Percentiles rank a stretch among this genome's conserved stretches.
Evolutionary conservation across 1,140 invertebrate species (phyloP).

Genomic region (Lordiphosa mommai): DNA sequence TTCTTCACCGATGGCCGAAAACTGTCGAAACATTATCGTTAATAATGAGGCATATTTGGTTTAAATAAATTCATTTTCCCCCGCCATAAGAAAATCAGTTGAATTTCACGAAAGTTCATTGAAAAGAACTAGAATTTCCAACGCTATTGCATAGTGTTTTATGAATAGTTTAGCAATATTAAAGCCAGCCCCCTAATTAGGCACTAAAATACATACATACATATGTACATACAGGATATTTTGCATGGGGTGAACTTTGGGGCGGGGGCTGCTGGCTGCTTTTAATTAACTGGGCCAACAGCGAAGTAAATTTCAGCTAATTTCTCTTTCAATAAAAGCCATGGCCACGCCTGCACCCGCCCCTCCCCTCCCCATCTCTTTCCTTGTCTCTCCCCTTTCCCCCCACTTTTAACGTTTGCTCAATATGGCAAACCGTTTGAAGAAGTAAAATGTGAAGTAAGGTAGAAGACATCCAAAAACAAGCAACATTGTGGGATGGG

Average conservation of each 20-base stretch:
- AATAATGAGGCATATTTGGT: no score
- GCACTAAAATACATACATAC: background rate
- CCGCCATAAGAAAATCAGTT: no score
- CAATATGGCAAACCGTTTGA: slow-evolving; percentile 29
- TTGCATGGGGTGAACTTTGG: no score
- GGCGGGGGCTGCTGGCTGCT: slow-evolving; percentile 7
- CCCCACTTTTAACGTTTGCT: background rate
- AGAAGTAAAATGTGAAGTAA: slow-evolving; percentile 7
- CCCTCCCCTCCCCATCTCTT: background rate
- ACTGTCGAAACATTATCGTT: no score
- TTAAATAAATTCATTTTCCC: no score
- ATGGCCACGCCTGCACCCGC: slow-evolving; percentile 7
- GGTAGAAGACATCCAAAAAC: slow-evolving; percentile 7
- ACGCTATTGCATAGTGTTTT: no score
- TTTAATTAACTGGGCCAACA: slow-evolving; percentile 73
- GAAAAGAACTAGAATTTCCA: no score
- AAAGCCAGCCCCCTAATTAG: no score
- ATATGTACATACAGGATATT: background rate
- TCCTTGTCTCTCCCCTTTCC: slow-evolving; percentile 5
- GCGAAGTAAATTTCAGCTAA: slow-evolving; percentile 66
- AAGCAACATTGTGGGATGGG: background rate
- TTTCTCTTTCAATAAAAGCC: slow-evolving; percentile 70
- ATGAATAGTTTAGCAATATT: no score
- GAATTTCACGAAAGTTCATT: no score
- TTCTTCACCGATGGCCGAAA: no score